phyloP scores from a whole-genome alignment of 2,888 invertebrate genomes.

The Tuberolachnus salignus region DNA sequence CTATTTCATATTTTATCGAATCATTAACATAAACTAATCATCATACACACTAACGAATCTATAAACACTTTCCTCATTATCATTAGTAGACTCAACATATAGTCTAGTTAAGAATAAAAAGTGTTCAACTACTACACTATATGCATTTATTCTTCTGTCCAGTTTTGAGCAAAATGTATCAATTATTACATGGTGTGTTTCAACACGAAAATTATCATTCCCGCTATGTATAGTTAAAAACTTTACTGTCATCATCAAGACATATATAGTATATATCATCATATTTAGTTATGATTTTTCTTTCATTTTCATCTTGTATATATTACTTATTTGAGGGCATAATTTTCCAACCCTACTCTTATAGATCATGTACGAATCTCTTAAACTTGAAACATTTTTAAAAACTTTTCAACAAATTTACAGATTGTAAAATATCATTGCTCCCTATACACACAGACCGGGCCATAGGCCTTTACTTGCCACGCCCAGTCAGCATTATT shows the following conservation, averaged over 20 bases:
- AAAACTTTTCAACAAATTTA: conserved; percentile 7
- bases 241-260: too few species aligned
- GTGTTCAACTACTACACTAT: conserved; percentile 17
- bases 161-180: conserved; percentile 28
- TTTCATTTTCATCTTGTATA: conserved; percentile 5
- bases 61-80: conserved; percentile 20
- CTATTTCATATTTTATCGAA: too few species aligned
- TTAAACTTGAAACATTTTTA: conserved; percentile 7
- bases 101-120: conserved; percentile 14
- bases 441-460: too few species aligned
- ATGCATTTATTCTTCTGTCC: conserved; percentile 17
- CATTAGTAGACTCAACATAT: conserved; percentile 8
- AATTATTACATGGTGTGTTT: conserved; percentile 16
- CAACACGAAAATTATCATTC: background rate
- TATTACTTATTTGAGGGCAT: background rate
- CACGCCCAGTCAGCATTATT: too few species aligned
- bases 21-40: too few species aligned
- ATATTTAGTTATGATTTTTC: background rate
- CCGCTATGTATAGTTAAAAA: background rate
- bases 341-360: background rate
- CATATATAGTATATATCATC: too few species aligned
- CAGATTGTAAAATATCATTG: conserved; percentile 1
- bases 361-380: conserved; percentile 2
- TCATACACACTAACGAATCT: too few species aligned
- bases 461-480: too few species aligned